These are phyloP conservation scores for Netelia inedita DNA, from an alignment of 2,888 invertebrate species.

Conservation along the genomic window DNA sequence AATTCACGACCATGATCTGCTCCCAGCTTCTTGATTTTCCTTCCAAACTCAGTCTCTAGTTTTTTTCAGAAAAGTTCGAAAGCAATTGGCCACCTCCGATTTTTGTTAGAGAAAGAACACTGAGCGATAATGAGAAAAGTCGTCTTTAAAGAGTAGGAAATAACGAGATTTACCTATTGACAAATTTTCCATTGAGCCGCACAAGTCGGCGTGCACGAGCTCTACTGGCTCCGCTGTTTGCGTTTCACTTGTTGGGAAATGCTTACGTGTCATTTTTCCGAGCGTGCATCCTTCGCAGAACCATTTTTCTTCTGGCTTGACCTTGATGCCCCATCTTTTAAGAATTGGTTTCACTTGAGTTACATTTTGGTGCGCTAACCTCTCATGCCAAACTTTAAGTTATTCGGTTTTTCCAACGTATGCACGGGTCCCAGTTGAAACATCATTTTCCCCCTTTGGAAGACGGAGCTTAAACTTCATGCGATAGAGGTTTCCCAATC, in stretches of 20 bases:
- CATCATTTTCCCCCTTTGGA: background rate
- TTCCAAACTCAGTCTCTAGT: constrained; percentile 42
- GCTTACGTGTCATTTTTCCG: constrained; percentile 51
- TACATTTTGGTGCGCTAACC: constrained; percentile 60
- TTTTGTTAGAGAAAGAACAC: constrained; percentile 54
- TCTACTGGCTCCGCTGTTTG: constrained; percentile 49
- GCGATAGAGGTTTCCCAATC: constrained; percentile 42
- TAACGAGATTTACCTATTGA: constrained; percentile 53
- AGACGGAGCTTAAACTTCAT: constrained; percentile 61
- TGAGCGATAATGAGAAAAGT: constrained; percentile 62
- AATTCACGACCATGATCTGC: constrained; percentile 68
- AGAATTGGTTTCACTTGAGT: constrained; percentile 47
- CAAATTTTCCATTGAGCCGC: constrained; percentile 63
- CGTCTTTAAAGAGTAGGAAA: constrained; percentile 65
- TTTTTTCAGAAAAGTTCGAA: constrained; percentile 39
- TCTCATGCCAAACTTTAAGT: constrained; percentile 63
- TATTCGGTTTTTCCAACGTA: background rate
- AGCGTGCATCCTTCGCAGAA: constrained; percentile 27
- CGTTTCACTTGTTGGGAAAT: constrained; percentile 49
- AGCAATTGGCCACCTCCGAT: constrained; percentile 23
- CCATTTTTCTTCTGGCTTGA: constrained; percentile 16
- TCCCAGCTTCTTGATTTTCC: constrained; percentile 51
- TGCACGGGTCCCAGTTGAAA: background rate
- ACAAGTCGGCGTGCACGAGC: constrained; percentile 64
- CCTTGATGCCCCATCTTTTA: constrained; percentile 65